Base-by-base conservation (phyloP, 2,888 invertebrate species). In the Erebia aethiops region DNA sequence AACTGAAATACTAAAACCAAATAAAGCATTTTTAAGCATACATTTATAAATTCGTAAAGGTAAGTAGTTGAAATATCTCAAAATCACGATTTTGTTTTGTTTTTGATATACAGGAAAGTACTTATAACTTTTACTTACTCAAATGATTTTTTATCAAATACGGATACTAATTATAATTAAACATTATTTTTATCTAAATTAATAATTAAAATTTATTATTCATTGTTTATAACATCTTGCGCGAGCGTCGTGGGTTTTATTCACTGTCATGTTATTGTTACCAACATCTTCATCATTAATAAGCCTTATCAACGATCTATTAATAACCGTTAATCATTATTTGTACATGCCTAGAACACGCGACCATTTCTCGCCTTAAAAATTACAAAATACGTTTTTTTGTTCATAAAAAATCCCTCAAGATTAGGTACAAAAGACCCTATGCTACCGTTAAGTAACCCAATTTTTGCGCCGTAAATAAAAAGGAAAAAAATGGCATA, bases 401-500 rank as follows among this genome's bases (percentile, higher is more conserved):
- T 73, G 67, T 77, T 78, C 77, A 79, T 46, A 60, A 75, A 77
- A 74, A 68, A 74, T 81, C 86, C 85, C 84, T 80, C 78, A 84
- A 84, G 78, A 81, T 77, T 77, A 57, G 73, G 78, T 82, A 91
- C 91, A 93, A 92, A 87, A 78, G 87, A 67, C 77, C 78, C 78
- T 61, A 72, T 77, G 90, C 90, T 91, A 87, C 91, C 92, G 91
- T 87, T 92, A 92, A 93, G 93, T 92, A 92, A 92, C 92, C 93
- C 91, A 93, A 93, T 93, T 92, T 91, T 91, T 90, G 84, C 91
- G 89, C 92, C 91, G 89, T 92, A 91, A 90, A 91, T 93, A 92
- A 90, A 83, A 86, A 80, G 77, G 79, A 87, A 91, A 88, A 88
- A 82, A 76, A 49, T 52, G 49, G 43, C 61, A 75, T 83, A 84